A percentile compares a stretch with the other conserved stretches of the same genome.
These are phyloP conservation scores for Drosophila kambysellisi DNA, from an alignment of 2,888 invertebrate species.

Conservation along the genomic window DNA sequence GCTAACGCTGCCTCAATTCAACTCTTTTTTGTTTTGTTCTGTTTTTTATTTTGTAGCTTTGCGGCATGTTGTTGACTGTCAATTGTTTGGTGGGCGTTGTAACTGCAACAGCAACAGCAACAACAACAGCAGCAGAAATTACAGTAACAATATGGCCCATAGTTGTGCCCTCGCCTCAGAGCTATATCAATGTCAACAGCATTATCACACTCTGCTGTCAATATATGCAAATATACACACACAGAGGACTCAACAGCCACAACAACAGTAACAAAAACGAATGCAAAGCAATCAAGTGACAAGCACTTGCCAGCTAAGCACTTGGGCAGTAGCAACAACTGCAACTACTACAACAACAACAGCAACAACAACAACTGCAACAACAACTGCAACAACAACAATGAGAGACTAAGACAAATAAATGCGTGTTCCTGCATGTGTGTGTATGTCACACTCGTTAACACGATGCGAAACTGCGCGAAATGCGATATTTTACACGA, in stretches of 20 bases:
- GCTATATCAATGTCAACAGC: conserved; percentile 81
- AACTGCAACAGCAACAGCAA: conserved; percentile 36
- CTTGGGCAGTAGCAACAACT: conserved; percentile 52
- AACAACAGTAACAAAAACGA: conserved; percentile 44
- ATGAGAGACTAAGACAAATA: conserved; percentile 72
- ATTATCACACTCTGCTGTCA: conserved; percentile 81
- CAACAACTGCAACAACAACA: conserved; percentile 51
- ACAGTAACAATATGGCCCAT: conserved; percentile 43
- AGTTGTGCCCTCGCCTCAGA: conserved; percentile 58
- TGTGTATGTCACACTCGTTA: conserved; percentile 80
- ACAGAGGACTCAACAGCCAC: conserved; percentile 35
- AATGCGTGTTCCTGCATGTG: conserved; percentile 67
- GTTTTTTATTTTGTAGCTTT: conserved; percentile 40
- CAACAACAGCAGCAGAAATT: conserved; percentile 33
- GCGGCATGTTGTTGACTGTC: conserved; percentile 77
- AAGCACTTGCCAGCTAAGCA: conserved; percentile 59
- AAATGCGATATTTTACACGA: conserved; percentile 85
- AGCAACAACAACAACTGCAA: conserved; percentile 42
- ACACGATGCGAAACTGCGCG: conserved; percentile 83
- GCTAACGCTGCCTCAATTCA: conserved; percentile 37
- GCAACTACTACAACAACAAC: conserved; percentile 35
- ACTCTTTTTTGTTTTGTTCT: conserved; percentile 23
- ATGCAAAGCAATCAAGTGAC: conserved; percentile 57
- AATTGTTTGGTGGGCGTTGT: conserved; percentile 79
- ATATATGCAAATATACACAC: conserved; percentile 79